Percentiles rank a stretch among this genome's conserved stretches.
phyloP scores from a whole-genome alignment of 2,888 invertebrate genomes.

The Smittia aterrima region DNA sequence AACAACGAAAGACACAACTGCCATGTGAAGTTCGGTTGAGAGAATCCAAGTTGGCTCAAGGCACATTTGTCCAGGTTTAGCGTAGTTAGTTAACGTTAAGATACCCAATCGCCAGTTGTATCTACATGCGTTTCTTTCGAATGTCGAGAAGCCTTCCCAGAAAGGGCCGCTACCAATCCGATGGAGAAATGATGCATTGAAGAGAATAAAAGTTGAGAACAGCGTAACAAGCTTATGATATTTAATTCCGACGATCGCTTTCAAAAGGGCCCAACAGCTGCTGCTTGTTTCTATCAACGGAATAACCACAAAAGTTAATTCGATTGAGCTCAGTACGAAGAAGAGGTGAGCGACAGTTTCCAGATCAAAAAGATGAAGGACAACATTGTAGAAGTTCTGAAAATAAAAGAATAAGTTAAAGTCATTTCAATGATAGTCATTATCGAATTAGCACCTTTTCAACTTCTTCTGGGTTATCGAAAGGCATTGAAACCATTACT shows the following conservation, averaged over 20 bases:
- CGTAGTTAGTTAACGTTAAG: background rate
- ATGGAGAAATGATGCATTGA: background rate
- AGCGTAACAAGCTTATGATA: background rate
- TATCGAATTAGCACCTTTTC: slow-evolving; percentile 2
- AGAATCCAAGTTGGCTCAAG: slow-evolving; percentile 13
- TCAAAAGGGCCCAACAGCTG: background rate
- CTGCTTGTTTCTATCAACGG: background rate
- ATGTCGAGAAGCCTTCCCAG: background rate
- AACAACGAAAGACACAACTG: background rate
- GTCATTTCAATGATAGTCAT: background rate
- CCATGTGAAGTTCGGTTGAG: slow-evolving; percentile 6
- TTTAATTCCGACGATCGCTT: background rate
- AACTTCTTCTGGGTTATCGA: background rate
- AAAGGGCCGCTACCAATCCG: background rate
- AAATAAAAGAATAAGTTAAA: background rate
- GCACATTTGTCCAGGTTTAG: background rate
- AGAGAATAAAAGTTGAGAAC: background rate
- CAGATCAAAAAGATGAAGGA: background rate
- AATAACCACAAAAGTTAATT: background rate
- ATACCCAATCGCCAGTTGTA: background rate
- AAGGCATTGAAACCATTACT: slow-evolving; percentile 6
- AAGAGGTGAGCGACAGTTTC: background rate
- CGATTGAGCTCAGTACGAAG: background rate
- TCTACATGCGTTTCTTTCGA: background rate
- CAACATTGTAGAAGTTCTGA: background rate